Percentiles rank a stretch among this genome's conserved stretches.
Evolutionary conservation across 92 coral and sea anemone genomes (phyloP).

Genomic region (Umimayanthus chanpuru): DNA sequence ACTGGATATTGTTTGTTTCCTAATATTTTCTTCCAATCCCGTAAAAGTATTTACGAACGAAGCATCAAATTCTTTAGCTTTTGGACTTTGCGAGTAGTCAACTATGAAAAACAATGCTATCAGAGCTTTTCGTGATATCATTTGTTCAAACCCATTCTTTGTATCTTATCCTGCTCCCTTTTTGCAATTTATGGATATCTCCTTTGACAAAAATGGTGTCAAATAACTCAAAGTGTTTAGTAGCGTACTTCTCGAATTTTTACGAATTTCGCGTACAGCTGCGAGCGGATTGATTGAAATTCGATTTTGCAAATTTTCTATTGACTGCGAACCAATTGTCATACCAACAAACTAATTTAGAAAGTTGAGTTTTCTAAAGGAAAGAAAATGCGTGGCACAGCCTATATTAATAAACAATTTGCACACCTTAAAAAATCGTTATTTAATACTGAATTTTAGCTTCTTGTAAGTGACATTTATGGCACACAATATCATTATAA

Average conservation of each 20-base stretch:
- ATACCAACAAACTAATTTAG: background rate
- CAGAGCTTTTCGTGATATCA: background rate
- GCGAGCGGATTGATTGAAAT: background rate
- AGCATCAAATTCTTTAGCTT: background rate
- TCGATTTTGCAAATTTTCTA: too few relatives aligned
- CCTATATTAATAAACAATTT: background rate
- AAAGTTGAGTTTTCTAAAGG: background rate
- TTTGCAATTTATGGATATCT: too few relatives aligned
- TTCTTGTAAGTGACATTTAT: background rate
- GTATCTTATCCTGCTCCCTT: background rate
- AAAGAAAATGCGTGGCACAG: background rate
- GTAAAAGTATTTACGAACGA: background rate
- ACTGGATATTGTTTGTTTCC: too few relatives aligned
- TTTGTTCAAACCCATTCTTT: too few relatives aligned
- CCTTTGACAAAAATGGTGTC: background rate
- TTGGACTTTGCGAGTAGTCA: background rate
- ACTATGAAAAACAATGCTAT: too few relatives aligned
- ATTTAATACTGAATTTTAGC: background rate
- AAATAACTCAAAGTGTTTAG: background rate
- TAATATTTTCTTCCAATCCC: background rate
- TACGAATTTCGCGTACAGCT: background rate
- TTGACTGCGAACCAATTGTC: background rate
- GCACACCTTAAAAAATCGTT: background rate
- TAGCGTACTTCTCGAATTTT: background rate
- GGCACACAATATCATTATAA: background rate